These are phyloP conservation scores for Slavum lentiscoides DNA, from an alignment of 2,888 invertebrate species.

Conservation along the genomic window DNA sequence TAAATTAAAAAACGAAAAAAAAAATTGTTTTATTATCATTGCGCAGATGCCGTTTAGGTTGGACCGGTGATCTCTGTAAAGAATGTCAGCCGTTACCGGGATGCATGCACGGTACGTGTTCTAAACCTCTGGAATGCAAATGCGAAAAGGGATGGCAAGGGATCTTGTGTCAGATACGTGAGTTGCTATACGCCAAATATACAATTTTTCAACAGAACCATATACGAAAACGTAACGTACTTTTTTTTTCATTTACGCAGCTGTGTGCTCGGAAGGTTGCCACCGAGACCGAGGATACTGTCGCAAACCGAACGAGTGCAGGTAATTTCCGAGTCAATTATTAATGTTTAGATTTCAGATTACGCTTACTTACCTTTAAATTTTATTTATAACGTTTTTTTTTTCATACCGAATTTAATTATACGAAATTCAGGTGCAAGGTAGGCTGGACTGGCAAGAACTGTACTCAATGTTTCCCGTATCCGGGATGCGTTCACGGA, in stretches of 20 bases:
- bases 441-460: slow-evolving; percentile 84
- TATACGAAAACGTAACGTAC: not conserved
- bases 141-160: slow-evolving; percentile 92
- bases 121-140: slow-evolving; percentile 86
- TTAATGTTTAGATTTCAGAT: no score
- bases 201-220: no score
- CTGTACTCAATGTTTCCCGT: slow-evolving; percentile 71
- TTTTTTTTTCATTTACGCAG: slow-evolving; percentile 62
- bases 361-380: no score
- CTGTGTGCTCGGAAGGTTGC: slow-evolving; percentile 81
- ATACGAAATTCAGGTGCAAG: slow-evolving; percentile 68
- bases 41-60: slow-evolving; percentile 81
- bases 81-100: slow-evolving; percentile 87
- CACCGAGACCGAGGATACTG: slow-evolving; percentile 84
- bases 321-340: slow-evolving; percentile 61
- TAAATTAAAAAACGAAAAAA: no score
- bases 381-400: no score
- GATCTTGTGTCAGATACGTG: slow-evolving; percentile 82
- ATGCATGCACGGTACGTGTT: slow-evolving; percentile 87
- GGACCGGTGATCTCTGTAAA: slow-evolving; percentile 83
- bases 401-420: no score
- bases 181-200: slow-evolving; percentile 59
- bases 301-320: slow-evolving; percentile 74
- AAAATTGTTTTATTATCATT: not conserved
- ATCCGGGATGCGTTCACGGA: slow-evolving; percentile 88